Base-by-base conservation (phyloP, 2,113 vertebrate genomes). In the Otus sunia region DNA sequence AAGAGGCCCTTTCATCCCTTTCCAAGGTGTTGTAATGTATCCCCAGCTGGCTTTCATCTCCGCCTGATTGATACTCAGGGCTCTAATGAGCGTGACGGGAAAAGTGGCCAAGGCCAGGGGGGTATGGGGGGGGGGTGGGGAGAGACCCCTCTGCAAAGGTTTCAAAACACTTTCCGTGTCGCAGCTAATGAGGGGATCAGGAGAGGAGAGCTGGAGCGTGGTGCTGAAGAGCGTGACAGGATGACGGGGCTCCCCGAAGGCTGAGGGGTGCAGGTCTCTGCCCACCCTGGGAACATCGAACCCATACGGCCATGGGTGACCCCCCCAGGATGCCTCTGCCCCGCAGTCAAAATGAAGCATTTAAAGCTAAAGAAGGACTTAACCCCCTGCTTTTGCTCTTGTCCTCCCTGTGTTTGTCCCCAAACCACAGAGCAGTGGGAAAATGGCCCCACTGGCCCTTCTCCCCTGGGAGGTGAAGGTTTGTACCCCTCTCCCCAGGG, bases 21-120 rank as follows among this genome's bases (percentile, higher is more conserved):
- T 81, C 94, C 97, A 90, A 97, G 89, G 96, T 95, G 95, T 90
- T 36, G 97, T 97, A 92, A 97, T 96, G 96, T 69, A 96, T 97
- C 95, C 90, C 94, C 66, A 53, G 81, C 90, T 19, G 81, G 75
- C 98, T 98, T 98, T 98, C 97, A 98, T 98, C 98, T 97, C 96
- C 12, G n/a, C 94, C 94, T 97, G 95, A 97, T 97, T 94, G 96
- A 94, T 97, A 94, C 95, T 95, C 93, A 94, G 92, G 94, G 91
- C 92, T 93, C 95, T 97, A 98, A 98, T 96, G 96, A 98, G 97
- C 78, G 16, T 96, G 96, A 96, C 91, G 83, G 97, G 95, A 96
- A 97, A 72, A 95, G 94, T 91, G 95, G 96, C 68, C 47, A 12
- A 27, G 90, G 83, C 60, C 4, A 39, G 13, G 80, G 75, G 39